phyloP scores from a whole-genome alignment of 2,797 vertebrate genomes.

The Trematomus bernacchii region DNA sequence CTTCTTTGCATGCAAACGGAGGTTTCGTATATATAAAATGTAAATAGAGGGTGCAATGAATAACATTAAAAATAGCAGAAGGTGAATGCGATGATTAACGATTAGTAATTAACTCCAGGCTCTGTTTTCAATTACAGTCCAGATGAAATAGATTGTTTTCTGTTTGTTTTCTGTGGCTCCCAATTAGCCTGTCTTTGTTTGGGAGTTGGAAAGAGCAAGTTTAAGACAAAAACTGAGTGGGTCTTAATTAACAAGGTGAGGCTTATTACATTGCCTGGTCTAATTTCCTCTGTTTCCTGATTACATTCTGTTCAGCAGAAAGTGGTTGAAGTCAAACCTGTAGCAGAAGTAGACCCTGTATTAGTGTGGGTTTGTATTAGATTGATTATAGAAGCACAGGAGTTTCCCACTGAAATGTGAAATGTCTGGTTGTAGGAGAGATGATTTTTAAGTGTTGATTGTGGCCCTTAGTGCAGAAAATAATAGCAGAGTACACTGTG shows the following conservation, averaged over 20 bases:
- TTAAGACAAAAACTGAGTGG: conserved; percentile 8
- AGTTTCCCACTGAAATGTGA: not conserved
- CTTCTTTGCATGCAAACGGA: conserved; percentile 20
- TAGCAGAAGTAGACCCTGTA: not conserved
- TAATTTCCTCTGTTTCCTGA: conserved; percentile 27
- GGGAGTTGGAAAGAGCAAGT: not conserved
- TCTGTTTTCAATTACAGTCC: conserved; percentile 71
- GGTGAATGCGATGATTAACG: conserved; percentile 59
- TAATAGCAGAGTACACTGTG: not conserved
- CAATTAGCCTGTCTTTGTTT: conserved; percentile 67
- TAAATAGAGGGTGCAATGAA: conserved; percentile 42
- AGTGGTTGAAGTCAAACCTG: not conserved
- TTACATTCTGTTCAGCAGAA: not conserved
- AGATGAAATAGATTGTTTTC: conserved; percentile 59
- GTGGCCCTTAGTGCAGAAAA: not conserved
- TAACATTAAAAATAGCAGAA: conserved; percentile 38
- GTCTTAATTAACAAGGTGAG: conserved; percentile 28
- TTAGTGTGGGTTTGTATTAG: conserved; percentile 4
- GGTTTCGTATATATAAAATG: conserved; percentile 25
- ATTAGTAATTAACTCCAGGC: conserved; percentile 61
- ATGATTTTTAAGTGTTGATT: not conserved
- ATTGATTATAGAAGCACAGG: not conserved
- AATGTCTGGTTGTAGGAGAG: not conserved
- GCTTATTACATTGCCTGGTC: not conserved
- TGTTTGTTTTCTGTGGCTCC: conserved; percentile 44